These are phyloP conservation scores for Acanthornis magna DNA, from an alignment of 2,797 vertebrate genomes.

Conservation along the genomic window DNA sequence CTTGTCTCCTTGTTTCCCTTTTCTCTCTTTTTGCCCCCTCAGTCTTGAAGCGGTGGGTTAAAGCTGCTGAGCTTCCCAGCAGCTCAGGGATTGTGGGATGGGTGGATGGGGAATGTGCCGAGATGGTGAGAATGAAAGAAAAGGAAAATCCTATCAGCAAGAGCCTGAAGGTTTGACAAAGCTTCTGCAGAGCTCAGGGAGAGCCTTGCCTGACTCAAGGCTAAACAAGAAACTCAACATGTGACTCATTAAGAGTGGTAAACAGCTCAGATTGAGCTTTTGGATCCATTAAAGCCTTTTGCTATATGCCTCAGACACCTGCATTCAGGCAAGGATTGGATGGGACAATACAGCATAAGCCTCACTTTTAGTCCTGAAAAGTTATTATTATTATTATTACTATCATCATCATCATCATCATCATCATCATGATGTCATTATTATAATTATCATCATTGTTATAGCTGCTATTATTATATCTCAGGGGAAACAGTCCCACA, in stretches of 20 bases:
- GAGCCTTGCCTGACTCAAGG: neutral
- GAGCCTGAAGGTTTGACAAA: neutral
- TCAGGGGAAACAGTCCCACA: neutral
- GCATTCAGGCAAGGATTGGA: neutral
- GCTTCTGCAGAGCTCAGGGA: neutral
- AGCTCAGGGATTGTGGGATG: neutral
- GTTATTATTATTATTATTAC: neutral
- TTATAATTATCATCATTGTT: neutral
- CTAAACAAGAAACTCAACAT: neutral
- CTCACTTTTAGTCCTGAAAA: neutral
- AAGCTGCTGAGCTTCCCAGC: neutral
- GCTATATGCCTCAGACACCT: neutral
- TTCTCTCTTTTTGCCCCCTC: neutral
- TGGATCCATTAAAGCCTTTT: neutral
- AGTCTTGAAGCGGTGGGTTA: neutral
- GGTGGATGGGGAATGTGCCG: rapidly evolving
- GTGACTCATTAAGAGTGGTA: neutral
- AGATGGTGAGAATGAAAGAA: neutral
- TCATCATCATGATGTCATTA: neutral
- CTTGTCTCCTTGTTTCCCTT: neutral
- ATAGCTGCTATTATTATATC: neutral
- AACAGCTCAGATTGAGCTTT: neutral
- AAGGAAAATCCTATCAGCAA: neutral
- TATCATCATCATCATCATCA: neutral
- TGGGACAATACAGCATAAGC: neutral